These are phyloP conservation scores for Melitaea cinxia DNA, from an alignment of 1,140 invertebrate genomes.

Conservation along the genomic window DNA sequence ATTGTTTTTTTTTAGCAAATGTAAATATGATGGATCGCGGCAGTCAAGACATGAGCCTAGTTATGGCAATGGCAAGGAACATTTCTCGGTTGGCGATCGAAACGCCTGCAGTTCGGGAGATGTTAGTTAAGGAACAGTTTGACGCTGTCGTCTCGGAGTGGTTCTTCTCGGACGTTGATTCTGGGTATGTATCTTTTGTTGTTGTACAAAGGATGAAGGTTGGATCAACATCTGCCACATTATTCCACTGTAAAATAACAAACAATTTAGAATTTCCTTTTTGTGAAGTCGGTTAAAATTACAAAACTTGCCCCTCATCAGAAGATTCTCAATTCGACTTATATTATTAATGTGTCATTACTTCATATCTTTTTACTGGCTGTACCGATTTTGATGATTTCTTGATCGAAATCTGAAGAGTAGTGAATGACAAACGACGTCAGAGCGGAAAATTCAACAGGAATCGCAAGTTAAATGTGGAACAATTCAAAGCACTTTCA, in stretches of 20 bases:
- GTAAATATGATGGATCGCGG: constrained; percentile 35
- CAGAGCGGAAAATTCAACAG: constrained; percentile 4
- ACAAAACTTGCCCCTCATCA: too few relatives aligned
- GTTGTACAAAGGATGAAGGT: too few relatives aligned
- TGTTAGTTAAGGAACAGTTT: constrained; percentile 42
- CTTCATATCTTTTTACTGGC: too few relatives aligned
- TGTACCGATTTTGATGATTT: too few relatives aligned
- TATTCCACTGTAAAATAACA: too few relatives aligned
- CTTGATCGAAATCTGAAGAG: too few relatives aligned
- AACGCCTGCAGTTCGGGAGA: constrained; percentile 21
- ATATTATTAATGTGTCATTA: too few relatives aligned
- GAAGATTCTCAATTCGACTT: too few relatives aligned
- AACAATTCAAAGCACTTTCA: neutral
- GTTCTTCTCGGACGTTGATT: constrained; percentile 54
- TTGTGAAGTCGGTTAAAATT: too few relatives aligned
- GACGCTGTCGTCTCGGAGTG: constrained; percentile 58
- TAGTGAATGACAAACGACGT: neutral
- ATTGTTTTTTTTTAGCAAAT: constrained; percentile 32
- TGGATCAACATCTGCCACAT: too few relatives aligned
- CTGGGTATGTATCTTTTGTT: constrained; percentile 56
- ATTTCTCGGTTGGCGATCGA: constrained; percentile 32
- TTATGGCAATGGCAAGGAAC: constrained; percentile 43
- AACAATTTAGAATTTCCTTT: too few relatives aligned
- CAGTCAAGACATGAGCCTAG: constrained; percentile 12
- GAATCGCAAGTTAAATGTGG: neutral